Conservation (phyloP, 2,888 invertebrate species). For the Blera fallax region DNA sequence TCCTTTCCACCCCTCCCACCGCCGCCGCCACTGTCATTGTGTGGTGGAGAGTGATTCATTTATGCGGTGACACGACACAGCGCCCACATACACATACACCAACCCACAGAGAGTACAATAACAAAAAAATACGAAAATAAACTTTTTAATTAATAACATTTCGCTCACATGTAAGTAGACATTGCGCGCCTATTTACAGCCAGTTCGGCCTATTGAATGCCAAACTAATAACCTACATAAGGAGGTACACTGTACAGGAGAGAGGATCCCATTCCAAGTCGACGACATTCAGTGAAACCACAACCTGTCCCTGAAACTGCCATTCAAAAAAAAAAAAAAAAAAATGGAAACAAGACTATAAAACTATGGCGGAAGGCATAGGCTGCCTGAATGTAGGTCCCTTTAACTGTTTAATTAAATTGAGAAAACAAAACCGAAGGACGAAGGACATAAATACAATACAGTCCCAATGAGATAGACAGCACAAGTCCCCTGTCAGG, state of each 20-base stretch:
- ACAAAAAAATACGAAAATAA: conserved; percentile 32
- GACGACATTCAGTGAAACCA: background rate
- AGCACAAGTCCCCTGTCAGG: conserved; percentile 4
- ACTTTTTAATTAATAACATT: conserved; percentile 55
- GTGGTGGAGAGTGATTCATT: conserved; percentile 49
- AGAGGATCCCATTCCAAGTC: background rate
- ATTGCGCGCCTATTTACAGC: conserved; percentile 38
- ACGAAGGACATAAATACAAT: background rate
- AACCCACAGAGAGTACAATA: background rate
- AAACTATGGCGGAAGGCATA: background rate
- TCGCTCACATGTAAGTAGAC: conserved; percentile 4
- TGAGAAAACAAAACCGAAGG: conserved; percentile 9
- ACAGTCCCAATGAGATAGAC: background rate
- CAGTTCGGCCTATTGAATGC: conserved; percentile 22
- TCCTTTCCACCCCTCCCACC: background rate
- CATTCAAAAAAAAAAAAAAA: no score
- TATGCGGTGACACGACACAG: conserved; percentile 29
- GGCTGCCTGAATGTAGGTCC: background rate
- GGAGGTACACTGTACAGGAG: background rate
- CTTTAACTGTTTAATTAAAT: conserved; percentile 59
- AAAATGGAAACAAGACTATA: no score
- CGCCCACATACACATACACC: background rate
- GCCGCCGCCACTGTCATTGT: background rate
- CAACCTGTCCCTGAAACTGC: conserved; percentile 24
- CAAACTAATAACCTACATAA: conserved; percentile 36